phyloP scores from a whole-genome alignment of 2,797 vertebrate species.

The Acomys russatus region DNA sequence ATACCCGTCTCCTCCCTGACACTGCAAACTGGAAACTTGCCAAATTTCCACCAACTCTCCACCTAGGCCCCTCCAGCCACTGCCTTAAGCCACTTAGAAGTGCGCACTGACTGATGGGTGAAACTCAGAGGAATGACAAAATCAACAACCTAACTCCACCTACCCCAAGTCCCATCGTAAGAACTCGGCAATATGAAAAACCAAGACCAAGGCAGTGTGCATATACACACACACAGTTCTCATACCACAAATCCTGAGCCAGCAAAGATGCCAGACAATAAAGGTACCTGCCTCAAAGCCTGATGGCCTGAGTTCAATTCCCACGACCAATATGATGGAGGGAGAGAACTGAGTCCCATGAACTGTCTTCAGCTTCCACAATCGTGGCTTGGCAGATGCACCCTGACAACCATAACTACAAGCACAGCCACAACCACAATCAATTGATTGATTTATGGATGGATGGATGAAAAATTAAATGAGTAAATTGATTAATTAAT shows the following conservation, averaged over 20 bases:
- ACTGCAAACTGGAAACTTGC: background rate
- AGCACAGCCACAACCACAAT: background rate
- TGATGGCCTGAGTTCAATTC: background rate
- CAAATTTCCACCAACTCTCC: background rate
- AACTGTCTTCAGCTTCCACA: background rate
- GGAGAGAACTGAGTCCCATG: background rate
- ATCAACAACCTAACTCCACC: background rate
- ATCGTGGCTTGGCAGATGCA: background rate
- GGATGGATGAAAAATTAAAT: background rate
- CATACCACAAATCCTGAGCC: background rate
- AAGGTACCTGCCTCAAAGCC: background rate
- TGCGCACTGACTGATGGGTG: background rate
- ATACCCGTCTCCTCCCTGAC: background rate
- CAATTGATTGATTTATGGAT: background rate
- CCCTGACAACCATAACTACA: background rate
- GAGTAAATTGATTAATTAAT: background rate
- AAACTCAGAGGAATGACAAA: background rate
- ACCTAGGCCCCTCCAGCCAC: background rate
- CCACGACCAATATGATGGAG: background rate
- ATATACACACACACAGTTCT: background rate
- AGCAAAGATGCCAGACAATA: background rate
- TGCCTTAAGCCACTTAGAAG: background rate
- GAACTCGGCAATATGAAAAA: background rate
- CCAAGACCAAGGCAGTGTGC: background rate
- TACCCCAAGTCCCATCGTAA: background rate